Conservation (phyloP, 2,888 invertebrate species). For the Alloscopus bannaensis region DNA sequence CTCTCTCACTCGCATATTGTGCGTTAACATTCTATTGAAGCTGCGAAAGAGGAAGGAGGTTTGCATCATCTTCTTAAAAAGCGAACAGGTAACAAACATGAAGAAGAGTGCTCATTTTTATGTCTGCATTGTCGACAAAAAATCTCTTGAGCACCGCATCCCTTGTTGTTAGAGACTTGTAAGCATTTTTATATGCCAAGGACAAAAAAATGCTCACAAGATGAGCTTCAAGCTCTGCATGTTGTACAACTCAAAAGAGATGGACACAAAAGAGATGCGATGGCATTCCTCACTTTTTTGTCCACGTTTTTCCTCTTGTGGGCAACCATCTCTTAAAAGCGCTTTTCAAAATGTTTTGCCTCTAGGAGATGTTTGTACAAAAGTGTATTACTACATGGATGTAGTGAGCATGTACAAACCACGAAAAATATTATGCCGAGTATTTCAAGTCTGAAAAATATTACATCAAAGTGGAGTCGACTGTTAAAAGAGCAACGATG, state of each 20-base stretch:
- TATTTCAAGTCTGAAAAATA: too few relatives aligned
- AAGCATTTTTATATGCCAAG: constrained; percentile 25
- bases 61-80: constrained; percentile 9
- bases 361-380: too few relatives aligned
- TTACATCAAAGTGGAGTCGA: constrained; percentile 1
- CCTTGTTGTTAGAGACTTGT: not conserved
- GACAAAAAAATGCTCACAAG: constrained; percentile 54
- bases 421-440: too few relatives aligned
- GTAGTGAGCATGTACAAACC: too few relatives aligned
- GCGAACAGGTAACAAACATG: constrained; percentile 17
- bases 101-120: constrained; percentile 12
- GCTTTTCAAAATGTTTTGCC: constrained; percentile 58
- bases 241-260: constrained; percentile 42
- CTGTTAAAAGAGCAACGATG: not conserved
- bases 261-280: constrained; percentile 63
- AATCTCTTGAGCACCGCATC: not conserved
- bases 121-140: not conserved
- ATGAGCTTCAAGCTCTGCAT: constrained; percentile 15
- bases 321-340: constrained; percentile 40
- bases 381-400: too few relatives aligned
- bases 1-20: too few relatives aligned
- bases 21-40: too few relatives aligned
- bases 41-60: constrained; percentile 24
- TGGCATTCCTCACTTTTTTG: constrained; percentile 59
- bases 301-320: constrained; percentile 63